phyloP scores from a whole-genome alignment of 2,113 vertebrate genomes.

The Eublepharis macularius region DNA sequence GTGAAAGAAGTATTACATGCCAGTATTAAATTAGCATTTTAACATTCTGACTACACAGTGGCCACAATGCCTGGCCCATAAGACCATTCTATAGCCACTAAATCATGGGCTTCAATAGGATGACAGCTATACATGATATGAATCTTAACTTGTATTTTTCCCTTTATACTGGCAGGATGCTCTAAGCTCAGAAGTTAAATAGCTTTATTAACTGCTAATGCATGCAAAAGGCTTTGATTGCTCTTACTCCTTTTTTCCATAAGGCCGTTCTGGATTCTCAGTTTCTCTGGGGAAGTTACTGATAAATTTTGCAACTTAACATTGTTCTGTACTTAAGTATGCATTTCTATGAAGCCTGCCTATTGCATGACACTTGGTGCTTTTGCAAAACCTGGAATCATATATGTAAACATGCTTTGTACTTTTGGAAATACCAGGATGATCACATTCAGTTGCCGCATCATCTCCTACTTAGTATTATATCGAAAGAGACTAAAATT shows the following conservation, averaged over 20 bases:
- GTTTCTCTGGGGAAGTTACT: conserved; percentile 18
- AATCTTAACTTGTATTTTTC: conserved; percentile 41
- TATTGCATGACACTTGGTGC: conserved; percentile 35
- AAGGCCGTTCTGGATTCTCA: conserved; percentile 32
- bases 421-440: background rate
- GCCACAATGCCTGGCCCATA: background rate
- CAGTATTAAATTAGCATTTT: background rate
- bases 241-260: conserved; percentile 26
- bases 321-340: conserved; percentile 30
- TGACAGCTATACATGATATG: background rate
- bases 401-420: conserved; percentile 1
- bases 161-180: conserved; percentile 48
- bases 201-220: conserved; percentile 71
- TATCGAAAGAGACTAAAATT: background rate
- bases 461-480: background rate
- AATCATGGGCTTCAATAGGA: background rate
- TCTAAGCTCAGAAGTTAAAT: conserved; percentile 24
- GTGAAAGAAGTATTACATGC: background rate
- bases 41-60: background rate
- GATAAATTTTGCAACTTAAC: background rate
- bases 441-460: background rate
- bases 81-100: background rate
- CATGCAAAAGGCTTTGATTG: conserved; percentile 64
- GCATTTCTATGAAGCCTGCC: conserved; percentile 50
- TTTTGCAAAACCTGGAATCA: conserved; percentile 16